Conservation (phyloP, 2,888 invertebrate genomes). For the Embidobia sp. region DNA sequence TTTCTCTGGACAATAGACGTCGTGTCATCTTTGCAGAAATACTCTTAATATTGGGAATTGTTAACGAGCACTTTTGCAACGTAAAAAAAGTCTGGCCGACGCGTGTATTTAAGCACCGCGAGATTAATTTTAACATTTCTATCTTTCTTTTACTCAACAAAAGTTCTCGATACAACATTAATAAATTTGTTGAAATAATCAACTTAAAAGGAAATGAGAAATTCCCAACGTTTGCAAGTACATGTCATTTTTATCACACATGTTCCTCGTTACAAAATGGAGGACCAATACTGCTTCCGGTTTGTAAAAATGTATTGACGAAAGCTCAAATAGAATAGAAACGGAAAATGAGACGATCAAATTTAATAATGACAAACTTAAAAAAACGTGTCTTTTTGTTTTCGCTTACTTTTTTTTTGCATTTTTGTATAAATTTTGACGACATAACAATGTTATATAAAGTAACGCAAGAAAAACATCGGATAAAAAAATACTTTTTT, state of each 20-base stretch:
- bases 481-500: conserved; percentile 23
- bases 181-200: too few relatives aligned
- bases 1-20: too few relatives aligned
- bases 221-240: conserved; percentile 37
- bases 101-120: too few relatives aligned
- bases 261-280: conserved; percentile 67
- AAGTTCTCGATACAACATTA: too few relatives aligned
- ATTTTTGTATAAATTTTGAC: conserved; percentile 43
- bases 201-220: too few relatives aligned
- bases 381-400: too few relatives aligned
- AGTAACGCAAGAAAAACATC: conserved; percentile 40
- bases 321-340: conserved; percentile 53
- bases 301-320: conserved; percentile 61
- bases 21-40: too few relatives aligned
- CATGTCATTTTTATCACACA: conserved; percentile 49
- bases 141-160: too few relatives aligned
- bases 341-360: conserved; percentile 40
- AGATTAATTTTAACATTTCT: too few relatives aligned
- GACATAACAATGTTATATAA: conserved; percentile 55
- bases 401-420: not conserved
- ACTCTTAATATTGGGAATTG: conserved; percentile 33
- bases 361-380: conserved; percentile 35
- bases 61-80: not conserved
- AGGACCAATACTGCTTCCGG: conserved; percentile 76
- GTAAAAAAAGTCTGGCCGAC: too few relatives aligned